A percentile compares a stretch with the other conserved stretches of the same genome.
Evolutionary conservation across 2,888 invertebrate genomes (phyloP).

Genomic region (Drosophila mettleri): DNA sequence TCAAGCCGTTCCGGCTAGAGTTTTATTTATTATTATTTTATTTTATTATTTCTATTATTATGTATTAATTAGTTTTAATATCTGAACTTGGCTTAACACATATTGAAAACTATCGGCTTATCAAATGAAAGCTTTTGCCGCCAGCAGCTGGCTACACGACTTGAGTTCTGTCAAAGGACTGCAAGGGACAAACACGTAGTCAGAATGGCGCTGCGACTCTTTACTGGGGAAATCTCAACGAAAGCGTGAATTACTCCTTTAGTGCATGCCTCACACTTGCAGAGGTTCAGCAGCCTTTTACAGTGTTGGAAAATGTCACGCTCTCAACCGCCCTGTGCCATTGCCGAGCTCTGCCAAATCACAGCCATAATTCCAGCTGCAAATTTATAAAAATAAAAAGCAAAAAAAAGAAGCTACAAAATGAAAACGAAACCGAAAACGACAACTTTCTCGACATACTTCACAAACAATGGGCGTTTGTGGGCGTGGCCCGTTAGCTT

Average conservation of each 20-base stretch:
- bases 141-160: not conserved
- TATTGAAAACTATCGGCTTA: not conserved
- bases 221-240: not conserved
- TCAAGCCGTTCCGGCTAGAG: no score
- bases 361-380: conserved; percentile 21
- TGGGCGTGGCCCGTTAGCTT: conserved; percentile 42
- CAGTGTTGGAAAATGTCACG: conserved; percentile 8
- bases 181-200: no score
- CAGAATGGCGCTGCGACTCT: no score
- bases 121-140: not conserved
- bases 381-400: conserved; percentile 14
- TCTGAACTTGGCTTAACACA: not conserved
- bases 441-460: conserved; percentile 36
- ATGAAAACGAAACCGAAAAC: conserved; percentile 15
- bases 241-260: not conserved
- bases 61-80: no score
- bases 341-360: conserved; percentile 17
- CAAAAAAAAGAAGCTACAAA: conserved; percentile 8
- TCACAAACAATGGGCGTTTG: conserved; percentile 30
- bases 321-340: not conserved
- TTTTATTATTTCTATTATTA: not conserved
- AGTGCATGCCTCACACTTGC: not conserved
- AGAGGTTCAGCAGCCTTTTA: not conserved
- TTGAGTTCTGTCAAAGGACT: not conserved
- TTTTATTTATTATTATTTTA: no score